These are phyloP conservation scores for Penaeus japonicus DNA, from an alignment of 1,140 invertebrate genomes.

Conservation along the genomic window DNA sequence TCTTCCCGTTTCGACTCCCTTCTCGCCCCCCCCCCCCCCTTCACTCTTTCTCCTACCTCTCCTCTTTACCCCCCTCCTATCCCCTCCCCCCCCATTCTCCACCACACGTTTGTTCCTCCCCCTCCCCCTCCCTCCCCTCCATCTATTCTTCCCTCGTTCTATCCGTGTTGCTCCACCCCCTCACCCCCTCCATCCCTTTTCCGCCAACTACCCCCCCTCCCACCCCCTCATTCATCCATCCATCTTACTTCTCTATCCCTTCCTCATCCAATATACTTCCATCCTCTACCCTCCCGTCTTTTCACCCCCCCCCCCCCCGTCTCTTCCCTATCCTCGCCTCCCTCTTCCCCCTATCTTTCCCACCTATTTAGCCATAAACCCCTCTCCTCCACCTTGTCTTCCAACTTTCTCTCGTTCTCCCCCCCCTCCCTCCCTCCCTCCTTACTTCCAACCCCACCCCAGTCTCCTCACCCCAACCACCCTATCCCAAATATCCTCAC, in stretches of 20 bases:
- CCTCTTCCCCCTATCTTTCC: background rate
- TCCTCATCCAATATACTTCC: background rate
- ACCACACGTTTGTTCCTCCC: background rate
- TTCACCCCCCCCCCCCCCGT: background rate
- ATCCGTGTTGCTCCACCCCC: background rate
- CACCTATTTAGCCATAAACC: too few species aligned
- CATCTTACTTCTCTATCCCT: background rate
- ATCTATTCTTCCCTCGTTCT: background rate
- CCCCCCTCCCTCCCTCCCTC: background rate
- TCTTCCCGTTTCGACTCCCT: background rate
- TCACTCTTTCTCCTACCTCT: background rate
- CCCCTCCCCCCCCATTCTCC: background rate
- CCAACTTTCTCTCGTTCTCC: background rate
- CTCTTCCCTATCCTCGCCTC: background rate
- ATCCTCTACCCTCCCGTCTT: background rate
- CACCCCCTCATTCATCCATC: background rate
- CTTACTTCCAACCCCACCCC: background rate
- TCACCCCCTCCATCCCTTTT: background rate
- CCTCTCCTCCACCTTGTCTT: background rate
- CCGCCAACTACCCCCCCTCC: background rate
- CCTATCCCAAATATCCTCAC: background rate
- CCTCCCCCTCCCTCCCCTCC: background rate
- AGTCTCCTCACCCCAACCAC: background rate
- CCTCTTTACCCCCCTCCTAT: background rate
- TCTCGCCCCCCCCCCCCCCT: background rate